phyloP scores from a whole-genome alignment of 2,113 vertebrate genomes.

The Gnathonemus echidnorhynchus region DNA sequence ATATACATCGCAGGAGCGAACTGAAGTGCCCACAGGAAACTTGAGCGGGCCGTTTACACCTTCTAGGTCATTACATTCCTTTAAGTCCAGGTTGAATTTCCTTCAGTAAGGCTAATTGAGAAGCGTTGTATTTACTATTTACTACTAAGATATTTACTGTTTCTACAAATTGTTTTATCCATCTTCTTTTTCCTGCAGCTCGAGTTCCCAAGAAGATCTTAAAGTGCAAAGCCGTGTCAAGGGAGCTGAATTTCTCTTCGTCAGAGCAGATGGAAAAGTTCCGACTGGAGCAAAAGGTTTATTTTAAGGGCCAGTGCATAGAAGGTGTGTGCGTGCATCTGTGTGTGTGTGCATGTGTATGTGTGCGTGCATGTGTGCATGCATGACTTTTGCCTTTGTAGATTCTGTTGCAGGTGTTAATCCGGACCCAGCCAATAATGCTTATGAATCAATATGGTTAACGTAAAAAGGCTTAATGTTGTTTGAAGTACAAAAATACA shows the following conservation, averaged over 20 bases:
- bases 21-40: neutral
- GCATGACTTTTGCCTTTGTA: neutral
- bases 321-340: slow-evolving; percentile 61
- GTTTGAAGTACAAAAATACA: neutral
- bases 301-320: slow-evolving; percentile 97
- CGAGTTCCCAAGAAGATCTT: slow-evolving; percentile 98
- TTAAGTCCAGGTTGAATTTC: neutral
- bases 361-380: no score
- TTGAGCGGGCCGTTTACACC: neutral
- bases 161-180: neutral
- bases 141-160: neutral
- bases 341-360: neutral
- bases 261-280: slow-evolving; percentile 97
- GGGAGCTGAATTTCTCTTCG: slow-evolving; percentile 96
- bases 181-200: slow-evolving; percentile 60
- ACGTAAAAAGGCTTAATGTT: neutral
- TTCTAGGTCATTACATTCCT: neutral
- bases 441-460: neutral
- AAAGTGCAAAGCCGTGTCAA: slow-evolving; percentile 95
- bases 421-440: neutral
- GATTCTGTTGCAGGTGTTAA: neutral
- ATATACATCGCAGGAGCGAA: neutral
- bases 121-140: neutral
- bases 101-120: neutral
- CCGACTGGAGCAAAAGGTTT: slow-evolving; percentile 95